A percentile compares a stretch with the other conserved stretches of the same genome.
Evolutionary conservation across 2,888 invertebrate species (phyloP).

Genomic region (Troides helena): DNA sequence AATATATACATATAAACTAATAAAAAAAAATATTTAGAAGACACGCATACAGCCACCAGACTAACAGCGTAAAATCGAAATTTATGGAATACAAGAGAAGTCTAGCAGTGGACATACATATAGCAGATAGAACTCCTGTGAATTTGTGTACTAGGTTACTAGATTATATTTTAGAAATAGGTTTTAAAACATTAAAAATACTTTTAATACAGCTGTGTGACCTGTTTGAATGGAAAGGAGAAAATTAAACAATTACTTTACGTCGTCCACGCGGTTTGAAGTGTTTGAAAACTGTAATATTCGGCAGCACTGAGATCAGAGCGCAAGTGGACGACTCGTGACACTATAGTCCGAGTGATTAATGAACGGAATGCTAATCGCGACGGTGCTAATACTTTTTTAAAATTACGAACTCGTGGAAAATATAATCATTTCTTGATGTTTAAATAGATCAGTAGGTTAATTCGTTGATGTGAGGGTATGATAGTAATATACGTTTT

Average conservation of each 20-base stretch:
- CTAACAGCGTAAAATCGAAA: no score
- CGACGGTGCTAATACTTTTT: slow-evolving; percentile 61
- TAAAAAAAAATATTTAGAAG: no score
- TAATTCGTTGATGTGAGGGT: slow-evolving; percentile 29
- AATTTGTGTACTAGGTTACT: no score
- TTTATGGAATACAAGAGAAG: no score
- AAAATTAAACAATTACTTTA: slow-evolving; percentile 41
- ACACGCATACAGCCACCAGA: no score
- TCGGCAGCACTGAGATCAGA: slow-evolving; percentile 57
- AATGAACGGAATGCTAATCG: slow-evolving; percentile 66
- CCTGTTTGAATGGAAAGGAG: slow-evolving; percentile 13
- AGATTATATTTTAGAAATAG: no score
- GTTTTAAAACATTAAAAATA: background rate
- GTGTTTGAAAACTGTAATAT: slow-evolving; percentile 47
- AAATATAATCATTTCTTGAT: slow-evolving; percentile 56
- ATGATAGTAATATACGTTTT: background rate
- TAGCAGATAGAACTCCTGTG: no score
- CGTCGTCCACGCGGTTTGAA: slow-evolving; percentile 36
- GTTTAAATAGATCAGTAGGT: slow-evolving; percentile 65
- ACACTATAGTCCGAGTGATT: slow-evolving; percentile 68
- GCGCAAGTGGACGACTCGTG: slow-evolving; percentile 66
- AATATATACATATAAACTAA: no score
- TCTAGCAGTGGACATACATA: no score
- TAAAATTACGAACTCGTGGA: slow-evolving; percentile 43
- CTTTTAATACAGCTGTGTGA: slow-evolving; percentile 1